Evolutionary conservation across 1,140 invertebrate species (phyloP), one percentile per base, ranked within the genome.

Genomic region (Spodoptera frugiperda): DNA sequence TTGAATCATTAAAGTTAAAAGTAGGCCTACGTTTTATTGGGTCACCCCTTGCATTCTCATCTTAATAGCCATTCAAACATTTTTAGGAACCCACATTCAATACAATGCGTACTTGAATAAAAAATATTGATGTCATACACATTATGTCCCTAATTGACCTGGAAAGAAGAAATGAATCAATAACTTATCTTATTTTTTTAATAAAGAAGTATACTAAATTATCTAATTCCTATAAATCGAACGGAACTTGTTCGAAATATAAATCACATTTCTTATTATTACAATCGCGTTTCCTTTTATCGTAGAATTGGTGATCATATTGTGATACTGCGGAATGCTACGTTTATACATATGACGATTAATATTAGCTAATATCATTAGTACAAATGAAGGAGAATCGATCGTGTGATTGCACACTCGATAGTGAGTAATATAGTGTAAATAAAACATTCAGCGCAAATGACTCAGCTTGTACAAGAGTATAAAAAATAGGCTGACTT

Each of bases 341-440:
- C 33, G 33, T 4, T 9, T 39, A 39, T 44, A 61, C 11, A 39
- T 44, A 61, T 12, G 39, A 63, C 4, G 39, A 63, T 63, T 21
- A 46, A 63, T 46, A 15, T 63, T 11, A 17, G 59, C 15, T 46
- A 46, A 19, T 46, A 19, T 17, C 10, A 12, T 63, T 55, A 55
- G 17, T 1, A 33, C 46, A 15, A 21, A 72, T 3, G 12, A 33
- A n/a, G 33, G 17, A 33, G 12, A 55, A 48, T 57, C 19, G 17
- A 21, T 57, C 67, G 49, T 54, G 51, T 70, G 67, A 70, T 70
- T 70, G 67, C 49, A 70, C 19, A 19, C 39, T 9, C 8, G 54
- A 59, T 59, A 46, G 39, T 73, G 54, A 73, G 39, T 73, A 61
- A 73, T 61, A 15, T 25, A 33, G 59, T 73, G 19, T 48, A 59